Percentiles rank a stretch among this genome's conserved stretches.
Conservation (phyloP, 2,888 invertebrate species). For the Cremastinae sp. region DNA sequence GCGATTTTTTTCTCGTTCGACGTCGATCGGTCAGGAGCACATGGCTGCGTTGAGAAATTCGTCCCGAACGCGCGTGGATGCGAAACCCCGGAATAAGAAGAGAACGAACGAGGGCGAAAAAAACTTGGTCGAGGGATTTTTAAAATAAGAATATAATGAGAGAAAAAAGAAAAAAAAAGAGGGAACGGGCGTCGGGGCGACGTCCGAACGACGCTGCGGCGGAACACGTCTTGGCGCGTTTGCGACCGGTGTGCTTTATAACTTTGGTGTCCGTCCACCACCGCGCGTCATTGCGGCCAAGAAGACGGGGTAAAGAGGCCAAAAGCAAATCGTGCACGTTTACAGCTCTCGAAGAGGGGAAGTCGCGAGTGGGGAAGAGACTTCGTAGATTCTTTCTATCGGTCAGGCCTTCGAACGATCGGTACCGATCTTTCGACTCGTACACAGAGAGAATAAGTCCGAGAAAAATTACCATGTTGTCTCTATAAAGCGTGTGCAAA, state of each 20-base stretch:
- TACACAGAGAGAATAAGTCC: background rate
- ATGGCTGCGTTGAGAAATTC: constrained; percentile 10
- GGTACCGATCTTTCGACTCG: background rate
- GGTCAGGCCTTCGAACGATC: constrained; percentile 8
- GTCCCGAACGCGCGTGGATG: background rate
- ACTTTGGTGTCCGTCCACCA: constrained; percentile 72
- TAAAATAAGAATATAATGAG: background rate
- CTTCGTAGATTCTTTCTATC: background rate
- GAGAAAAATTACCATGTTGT: too few species aligned
- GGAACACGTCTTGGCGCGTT: constrained; percentile 71
- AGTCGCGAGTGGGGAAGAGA: constrained; percentile 54
- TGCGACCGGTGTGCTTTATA: constrained; percentile 77
- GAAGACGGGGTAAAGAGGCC: constrained; percentile 73
- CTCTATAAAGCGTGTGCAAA: too few species aligned
- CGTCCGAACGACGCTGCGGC: constrained; percentile 75
- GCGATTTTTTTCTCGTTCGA: too few species aligned
- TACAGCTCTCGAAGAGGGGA: constrained; percentile 43
- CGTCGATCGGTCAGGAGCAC: too few species aligned
- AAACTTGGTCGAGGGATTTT: background rate
- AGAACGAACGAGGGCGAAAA: constrained; percentile 7
- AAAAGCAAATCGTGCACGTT: constrained; percentile 64
- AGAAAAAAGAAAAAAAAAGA: constrained; percentile 18
- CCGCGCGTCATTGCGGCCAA: constrained; percentile 49
- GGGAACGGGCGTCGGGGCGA: constrained; percentile 68
- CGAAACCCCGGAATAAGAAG: constrained; percentile 4